A percentile compares a stretch with the other conserved stretches of the same genome.
These are phyloP conservation scores for Tympanoctomys barrerae DNA, from an alignment of 2,797 vertebrate genomes.

Conservation along the genomic window DNA sequence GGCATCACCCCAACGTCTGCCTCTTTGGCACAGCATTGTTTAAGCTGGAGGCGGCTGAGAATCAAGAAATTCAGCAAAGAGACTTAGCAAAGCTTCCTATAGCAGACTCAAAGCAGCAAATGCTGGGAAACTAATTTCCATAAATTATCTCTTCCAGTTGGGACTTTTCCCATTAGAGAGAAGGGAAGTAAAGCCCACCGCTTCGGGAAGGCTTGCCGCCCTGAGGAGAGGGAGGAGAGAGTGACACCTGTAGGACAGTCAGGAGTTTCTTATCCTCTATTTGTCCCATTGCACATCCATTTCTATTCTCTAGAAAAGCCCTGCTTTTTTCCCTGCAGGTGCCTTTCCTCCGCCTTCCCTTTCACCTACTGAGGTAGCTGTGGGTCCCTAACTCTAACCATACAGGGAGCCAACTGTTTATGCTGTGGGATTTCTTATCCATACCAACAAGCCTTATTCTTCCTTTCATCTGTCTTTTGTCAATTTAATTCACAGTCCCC, in stretches of 20 bases:
- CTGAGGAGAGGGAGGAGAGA: background rate
- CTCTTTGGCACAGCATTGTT: background rate
- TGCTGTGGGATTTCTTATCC: background rate
- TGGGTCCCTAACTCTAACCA: too few species aligned
- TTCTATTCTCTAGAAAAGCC: background rate
- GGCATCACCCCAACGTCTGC: background rate
- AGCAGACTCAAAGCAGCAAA: background rate
- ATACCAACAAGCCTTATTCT: background rate
- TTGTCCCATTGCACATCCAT: background rate
- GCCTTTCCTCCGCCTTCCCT: background rate
- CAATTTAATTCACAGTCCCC: background rate
- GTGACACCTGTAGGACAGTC: background rate
- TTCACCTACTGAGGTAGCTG: background rate
- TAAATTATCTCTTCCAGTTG: background rate
- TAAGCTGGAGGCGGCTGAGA: background rate
- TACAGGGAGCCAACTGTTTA: background rate
- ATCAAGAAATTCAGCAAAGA: background rate
- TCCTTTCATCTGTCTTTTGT: background rate
- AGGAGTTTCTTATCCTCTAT: background rate
- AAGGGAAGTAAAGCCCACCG: too few species aligned
- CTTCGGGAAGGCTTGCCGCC: background rate
- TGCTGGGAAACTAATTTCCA: background rate
- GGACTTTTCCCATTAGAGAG: background rate
- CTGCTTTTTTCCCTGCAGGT: background rate
- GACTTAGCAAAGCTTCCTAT: background rate